phyloP scores from a whole-genome alignment of 2,888 invertebrate species.

The Sarcophaga caerulescens region DNA sequence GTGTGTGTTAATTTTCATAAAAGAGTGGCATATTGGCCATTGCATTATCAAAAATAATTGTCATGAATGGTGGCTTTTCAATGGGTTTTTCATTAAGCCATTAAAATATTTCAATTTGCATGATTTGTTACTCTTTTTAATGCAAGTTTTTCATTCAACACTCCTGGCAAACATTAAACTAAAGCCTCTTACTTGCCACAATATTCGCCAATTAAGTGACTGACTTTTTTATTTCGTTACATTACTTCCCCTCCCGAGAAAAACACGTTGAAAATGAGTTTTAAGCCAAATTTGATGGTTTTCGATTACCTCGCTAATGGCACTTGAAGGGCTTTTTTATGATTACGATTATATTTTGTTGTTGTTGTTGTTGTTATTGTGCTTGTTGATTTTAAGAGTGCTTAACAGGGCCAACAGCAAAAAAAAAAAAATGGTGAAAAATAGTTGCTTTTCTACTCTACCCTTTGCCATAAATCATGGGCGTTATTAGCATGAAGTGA shows the following conservation, averaged over 20 bases:
- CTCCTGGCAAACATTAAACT: background rate
- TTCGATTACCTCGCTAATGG: background rate
- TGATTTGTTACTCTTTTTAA: background rate
- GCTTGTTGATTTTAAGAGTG: no score
- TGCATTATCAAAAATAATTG: background rate
- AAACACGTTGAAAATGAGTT: background rate
- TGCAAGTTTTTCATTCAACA: background rate
- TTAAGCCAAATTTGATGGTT: background rate
- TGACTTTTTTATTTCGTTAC: background rate
- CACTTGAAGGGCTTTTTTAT: background rate
- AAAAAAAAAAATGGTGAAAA: background rate
- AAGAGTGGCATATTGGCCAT: no score
- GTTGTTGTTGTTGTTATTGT: background rate
- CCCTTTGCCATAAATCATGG: background rate
- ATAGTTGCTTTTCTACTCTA: background rate
- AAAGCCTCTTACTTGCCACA: conserved; percentile 4
- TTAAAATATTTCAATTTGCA: conserved; percentile 23
- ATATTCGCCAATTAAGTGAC: background rate
- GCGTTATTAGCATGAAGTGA: background rate
- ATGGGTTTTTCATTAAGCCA: conserved; percentile 22
- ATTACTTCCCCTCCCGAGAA: background rate
- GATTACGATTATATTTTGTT: background rate
- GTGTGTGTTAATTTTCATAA: no score
- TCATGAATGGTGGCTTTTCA: background rate
- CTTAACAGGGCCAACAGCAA: background rate